Base-by-base conservation (phyloP, 1,140 invertebrate species). In the Drosophila sturtevanti region DNA sequence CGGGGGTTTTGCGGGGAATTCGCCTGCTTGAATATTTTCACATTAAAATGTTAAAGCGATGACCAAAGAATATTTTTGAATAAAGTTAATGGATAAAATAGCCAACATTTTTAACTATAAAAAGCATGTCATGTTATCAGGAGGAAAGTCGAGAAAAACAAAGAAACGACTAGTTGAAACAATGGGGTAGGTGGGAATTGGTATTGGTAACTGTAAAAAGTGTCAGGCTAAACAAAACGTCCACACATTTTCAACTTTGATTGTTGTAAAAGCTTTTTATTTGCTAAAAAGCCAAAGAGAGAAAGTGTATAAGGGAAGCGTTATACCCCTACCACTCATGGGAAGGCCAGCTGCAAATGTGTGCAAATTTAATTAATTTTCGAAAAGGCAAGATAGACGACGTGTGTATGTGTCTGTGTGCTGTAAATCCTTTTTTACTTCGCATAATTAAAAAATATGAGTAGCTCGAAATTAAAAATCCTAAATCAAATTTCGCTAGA, bases 381-480 rank as follows among this genome's bases (percentile, higher is more conserved):
- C 66, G 84, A 87, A 82, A 48, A 89, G 66, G 75, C 73, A 85
- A 72, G 69, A 60, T 55, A 67, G 68, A 65, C 65, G 61, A 74
- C 59, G 56, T 51, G 44, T 63, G 38, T 63, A 61, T 63, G 67
- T 68, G 60, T 54, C 69, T 67, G 60, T 75, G 65, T 63, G 70
- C 38, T 89, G 79, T 74, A 87, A 89, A 89, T 87, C 84, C 84
- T 89, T 89, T 87, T 87, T 87, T 87, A 87, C 84, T 89, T 80
- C 80, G 70, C 79, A 85, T 91, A 90, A 91, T 90, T 91, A 90
- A 91, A 91, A 91, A 89, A 91, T 91, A 81, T 89, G 84, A 89
- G 84, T 79, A 82, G 72, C 84, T 73, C 76, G 81, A 91, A 84
- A 91, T 91, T 91, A 91, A 91, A 91, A 91, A 91, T 91, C 90